Percentiles rank a stretch among this genome's conserved stretches.
Evolutionary conservation across 2,888 invertebrate species (phyloP).

Genomic region (Cryptus viduatorius): DNA sequence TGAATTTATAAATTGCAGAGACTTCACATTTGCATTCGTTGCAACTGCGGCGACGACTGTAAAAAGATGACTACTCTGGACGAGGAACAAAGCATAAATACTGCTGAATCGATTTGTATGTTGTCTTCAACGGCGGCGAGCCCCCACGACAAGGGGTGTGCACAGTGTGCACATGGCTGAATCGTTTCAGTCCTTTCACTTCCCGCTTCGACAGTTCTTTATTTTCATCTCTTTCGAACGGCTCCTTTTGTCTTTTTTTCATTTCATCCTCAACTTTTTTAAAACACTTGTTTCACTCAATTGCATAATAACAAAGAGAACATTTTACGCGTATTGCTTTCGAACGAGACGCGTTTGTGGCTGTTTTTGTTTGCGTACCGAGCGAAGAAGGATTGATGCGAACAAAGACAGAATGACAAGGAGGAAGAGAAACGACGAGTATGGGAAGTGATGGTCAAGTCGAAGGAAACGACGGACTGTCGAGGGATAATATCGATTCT

Average conservation of each 20-base stretch:
- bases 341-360: neutral
- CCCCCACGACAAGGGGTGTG: slow-evolving; percentile 19
- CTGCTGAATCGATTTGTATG: slow-evolving; percentile 51
- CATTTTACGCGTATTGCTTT: neutral
- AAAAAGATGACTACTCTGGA: neutral
- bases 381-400: neutral
- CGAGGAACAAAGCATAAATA: slow-evolving; percentile 43
- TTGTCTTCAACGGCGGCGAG: slow-evolving; percentile 1
- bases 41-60: neutral
- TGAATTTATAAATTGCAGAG: neutral
- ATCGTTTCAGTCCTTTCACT: slow-evolving; percentile 37
- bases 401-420: neutral
- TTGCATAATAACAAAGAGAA: slow-evolving; percentile 25
- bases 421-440: neutral
- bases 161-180: slow-evolving; percentile 53
- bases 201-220: slow-evolving; percentile 39
- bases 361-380: slow-evolving; percentile 23
- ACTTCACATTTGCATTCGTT: neutral
- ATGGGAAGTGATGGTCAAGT: slow-evolving; percentile 22
- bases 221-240: slow-evolving; percentile 16
- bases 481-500: slow-evolving; percentile 59
- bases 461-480: slow-evolving; percentile 37
- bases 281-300: slow-evolving; percentile 32
- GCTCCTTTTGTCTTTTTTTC: neutral
- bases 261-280: slow-evolving; percentile 9